Base-by-base conservation (phyloP, 2,113 vertebrate genomes). In the Gobio gobio region DNA sequence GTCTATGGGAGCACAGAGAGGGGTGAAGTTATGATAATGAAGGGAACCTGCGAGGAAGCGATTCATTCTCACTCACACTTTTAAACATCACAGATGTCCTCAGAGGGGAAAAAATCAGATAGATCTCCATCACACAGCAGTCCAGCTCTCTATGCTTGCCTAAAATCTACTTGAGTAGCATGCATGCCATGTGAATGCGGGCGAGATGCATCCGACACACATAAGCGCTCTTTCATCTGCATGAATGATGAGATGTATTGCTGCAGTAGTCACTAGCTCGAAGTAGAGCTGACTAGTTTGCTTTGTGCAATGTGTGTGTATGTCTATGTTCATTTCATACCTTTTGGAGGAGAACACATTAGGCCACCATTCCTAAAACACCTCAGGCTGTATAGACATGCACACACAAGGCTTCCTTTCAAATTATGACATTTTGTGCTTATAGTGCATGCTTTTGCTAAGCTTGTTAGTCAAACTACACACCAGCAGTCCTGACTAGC, bases 171-270 rank as follows among this genome's bases (percentile, higher is more conserved):
- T 93, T 92, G 95, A 94, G 93, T 94, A 96, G 94, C 95, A 94
- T 95, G 96, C 96, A 97, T 96, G 96, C 95, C 94, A 95, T 95
- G 94, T 95, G 95, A 97, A 96, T 96, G 95, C 95, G 94, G 94
- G 95, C 92, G 95, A 93, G 91, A 92, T 92, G 91, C 94, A 93
- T 93, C 94, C 94, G 94, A 91, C 94, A 90, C 90, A 93, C 94
- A 93, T 95, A 92, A 94, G 88, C 86, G 75, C 94, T 94, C 92
- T n/a, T 96, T 94, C 95, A 95, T 96, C 94, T 95, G 93, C 94
- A 94, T 95, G 94, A 93, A 92, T 95, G 92, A 45, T 45, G 70
- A 24, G 70, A 24, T 24, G 2, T 3, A 45, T 47, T 73, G 10
- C 40, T 73, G 43, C 66, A 40, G 66, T 43, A 22, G 66, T 70